Percentiles rank a stretch among this genome's conserved stretches.
Evolutionary conservation across 2,797 vertebrate species (phyloP).

Genomic region (Gallirallus australis): DNA sequence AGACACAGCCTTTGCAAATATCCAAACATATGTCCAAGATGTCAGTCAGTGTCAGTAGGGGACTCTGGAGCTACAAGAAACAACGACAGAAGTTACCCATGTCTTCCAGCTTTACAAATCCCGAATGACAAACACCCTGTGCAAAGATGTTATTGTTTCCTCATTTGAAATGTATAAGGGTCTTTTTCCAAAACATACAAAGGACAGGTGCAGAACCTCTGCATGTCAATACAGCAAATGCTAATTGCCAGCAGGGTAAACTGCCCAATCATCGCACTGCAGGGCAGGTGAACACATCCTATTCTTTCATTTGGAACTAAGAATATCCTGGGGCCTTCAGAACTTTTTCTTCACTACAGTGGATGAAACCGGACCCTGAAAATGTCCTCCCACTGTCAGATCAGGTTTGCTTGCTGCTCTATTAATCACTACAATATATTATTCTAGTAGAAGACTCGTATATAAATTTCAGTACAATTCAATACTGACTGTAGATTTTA

Average conservation of each 20-base stretch:
- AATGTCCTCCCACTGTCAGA: neutral
- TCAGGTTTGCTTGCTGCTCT: neutral
- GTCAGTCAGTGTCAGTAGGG: conserved; percentile 70
- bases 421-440: neutral
- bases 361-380: neutral
- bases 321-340: neutral
- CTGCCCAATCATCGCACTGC: neutral
- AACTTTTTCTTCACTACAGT: neutral
- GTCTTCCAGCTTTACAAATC: neutral
- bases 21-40: conserved; percentile 81
- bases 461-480: too few relatives aligned
- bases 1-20: conserved; percentile 81
- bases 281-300: neutral
- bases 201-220: neutral
- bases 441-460: neutral
- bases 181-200: neutral
- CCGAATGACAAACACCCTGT: neutral
- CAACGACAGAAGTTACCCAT: neutral
- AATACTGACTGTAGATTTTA: too few relatives aligned
- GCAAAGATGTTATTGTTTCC: neutral
- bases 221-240: neutral
- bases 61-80: conserved; percentile 65
- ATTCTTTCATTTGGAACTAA: neutral
- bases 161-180: neutral
- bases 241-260: neutral